Conservation (phyloP, 2,888 invertebrate genomes). For the Cordilura impudica region DNA sequence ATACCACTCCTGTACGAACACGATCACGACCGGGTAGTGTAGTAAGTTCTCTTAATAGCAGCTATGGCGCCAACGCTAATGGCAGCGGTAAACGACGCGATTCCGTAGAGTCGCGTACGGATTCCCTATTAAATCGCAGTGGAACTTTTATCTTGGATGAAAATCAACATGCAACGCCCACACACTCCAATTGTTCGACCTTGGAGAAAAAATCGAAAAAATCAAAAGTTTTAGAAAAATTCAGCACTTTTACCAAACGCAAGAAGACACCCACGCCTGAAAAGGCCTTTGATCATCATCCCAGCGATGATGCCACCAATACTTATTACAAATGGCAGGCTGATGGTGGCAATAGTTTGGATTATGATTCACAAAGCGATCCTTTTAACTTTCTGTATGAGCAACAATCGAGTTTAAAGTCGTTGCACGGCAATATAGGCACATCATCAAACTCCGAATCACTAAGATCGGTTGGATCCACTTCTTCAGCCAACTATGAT, state of each 20-base stretch:
- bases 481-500: conserved; percentile 44
- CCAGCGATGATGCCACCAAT: conserved; percentile 73
- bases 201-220: conserved; percentile 74
- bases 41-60: conserved; percentile 63
- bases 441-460: not conserved
- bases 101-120: conserved; percentile 68
- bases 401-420: conserved; percentile 71
- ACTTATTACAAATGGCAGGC: conserved; percentile 76
- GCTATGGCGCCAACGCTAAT: conserved; percentile 20
- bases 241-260: conserved; percentile 75
- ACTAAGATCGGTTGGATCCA: conserved; percentile 36
- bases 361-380: conserved; percentile 73
- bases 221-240: conserved; percentile 73
- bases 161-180: conserved; percentile 64
- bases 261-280: conserved; percentile 70
- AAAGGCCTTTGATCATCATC: conserved; percentile 70
- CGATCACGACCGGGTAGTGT: conserved; percentile 71
- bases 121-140: conserved; percentile 73
- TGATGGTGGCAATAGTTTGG: conserved; percentile 70
- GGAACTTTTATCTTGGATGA: conserved; percentile 75
- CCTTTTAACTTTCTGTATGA: conserved; percentile 76
- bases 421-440: conserved; percentile 55
- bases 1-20: conserved; percentile 72
- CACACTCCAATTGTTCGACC: conserved; percentile 70
- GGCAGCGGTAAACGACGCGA: conserved; percentile 66